These are phyloP conservation scores for Heterotis niloticus DNA, from an alignment of 2,113 vertebrate species.

Conservation along the genomic window DNA sequence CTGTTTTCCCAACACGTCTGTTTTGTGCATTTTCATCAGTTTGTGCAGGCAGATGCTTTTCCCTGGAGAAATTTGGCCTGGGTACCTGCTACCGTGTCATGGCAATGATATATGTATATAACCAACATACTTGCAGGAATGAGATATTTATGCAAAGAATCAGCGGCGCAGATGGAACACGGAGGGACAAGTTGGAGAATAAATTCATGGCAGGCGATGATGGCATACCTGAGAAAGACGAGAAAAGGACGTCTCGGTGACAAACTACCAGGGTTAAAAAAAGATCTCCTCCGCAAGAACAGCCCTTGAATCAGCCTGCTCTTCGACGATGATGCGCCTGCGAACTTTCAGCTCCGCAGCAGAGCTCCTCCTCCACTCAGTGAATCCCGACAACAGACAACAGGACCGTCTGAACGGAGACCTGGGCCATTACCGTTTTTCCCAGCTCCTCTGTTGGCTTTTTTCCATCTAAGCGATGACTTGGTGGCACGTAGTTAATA, in stretches of 20 bases:
- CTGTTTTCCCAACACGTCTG: too few species aligned
- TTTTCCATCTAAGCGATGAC: not conserved
- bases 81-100: too few species aligned
- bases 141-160: too few species aligned
- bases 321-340: not conserved
- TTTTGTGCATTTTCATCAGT: too few species aligned
- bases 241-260: not conserved
- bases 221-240: not conserved
- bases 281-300: not conserved
- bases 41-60: too few species aligned
- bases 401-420: not conserved
- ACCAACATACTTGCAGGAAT: too few species aligned
- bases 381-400: not conserved
- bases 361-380: not conserved
- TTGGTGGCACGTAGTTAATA: not conserved
- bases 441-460: too few species aligned
- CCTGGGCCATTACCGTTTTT: not conserved
- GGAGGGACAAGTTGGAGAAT: not conserved
- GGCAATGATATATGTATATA: too few species aligned
- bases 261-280: not conserved
- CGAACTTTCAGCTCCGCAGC: not conserved
- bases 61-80: too few species aligned
- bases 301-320: not conserved
- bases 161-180: too few species aligned
- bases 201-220: not conserved